Percentiles rank a stretch among this genome's conserved stretches.
Conservation (phyloP, 2,888 invertebrate species). For the Drosophila paramelanica region DNA sequence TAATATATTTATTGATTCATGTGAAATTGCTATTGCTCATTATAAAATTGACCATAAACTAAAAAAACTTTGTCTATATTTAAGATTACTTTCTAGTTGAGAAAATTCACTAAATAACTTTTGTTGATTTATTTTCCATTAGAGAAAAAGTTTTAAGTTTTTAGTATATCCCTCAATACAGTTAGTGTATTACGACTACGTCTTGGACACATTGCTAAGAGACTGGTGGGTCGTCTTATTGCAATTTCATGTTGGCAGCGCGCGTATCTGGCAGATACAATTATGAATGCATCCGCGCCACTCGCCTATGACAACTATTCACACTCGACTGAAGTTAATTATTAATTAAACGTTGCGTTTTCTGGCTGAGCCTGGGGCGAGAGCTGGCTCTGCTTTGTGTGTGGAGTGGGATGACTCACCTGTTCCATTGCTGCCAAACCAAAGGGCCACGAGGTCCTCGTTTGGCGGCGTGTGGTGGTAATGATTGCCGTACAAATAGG, state of each 20-base stretch:
- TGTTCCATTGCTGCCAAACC: conserved; percentile 89
- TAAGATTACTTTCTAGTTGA: not conserved
- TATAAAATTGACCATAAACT: too few species aligned
- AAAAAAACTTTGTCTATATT: too few species aligned
- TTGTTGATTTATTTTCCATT: not conserved
- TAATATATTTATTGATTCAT: too few species aligned
- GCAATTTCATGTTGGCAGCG: conserved; percentile 15
- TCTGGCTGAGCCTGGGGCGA: conserved; percentile 15
- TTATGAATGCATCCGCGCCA: conserved; percentile 31
- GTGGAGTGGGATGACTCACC: conserved; percentile 85
- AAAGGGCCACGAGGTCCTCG: conserved; percentile 91
- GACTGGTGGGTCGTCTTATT: not conserved
- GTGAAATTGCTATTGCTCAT: too few species aligned
- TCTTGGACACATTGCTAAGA: not conserved
- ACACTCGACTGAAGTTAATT: conserved; percentile 63
- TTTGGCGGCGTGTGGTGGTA: conserved; percentile 87
- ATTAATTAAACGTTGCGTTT: conserved; percentile 62
- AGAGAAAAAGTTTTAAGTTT: not conserved
- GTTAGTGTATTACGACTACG: conserved; percentile 3
- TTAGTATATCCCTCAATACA: not conserved
- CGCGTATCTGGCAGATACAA: conserved; percentile 27
- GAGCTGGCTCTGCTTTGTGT: not conserved
- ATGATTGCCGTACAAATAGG: conserved; percentile 85
- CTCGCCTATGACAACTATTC: conserved; percentile 61
- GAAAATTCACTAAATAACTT: not conserved